Evolutionary conservation across 2,797 vertebrate genomes (phyloP).

Genomic region (Chiroxiphia lanceolata): DNA sequence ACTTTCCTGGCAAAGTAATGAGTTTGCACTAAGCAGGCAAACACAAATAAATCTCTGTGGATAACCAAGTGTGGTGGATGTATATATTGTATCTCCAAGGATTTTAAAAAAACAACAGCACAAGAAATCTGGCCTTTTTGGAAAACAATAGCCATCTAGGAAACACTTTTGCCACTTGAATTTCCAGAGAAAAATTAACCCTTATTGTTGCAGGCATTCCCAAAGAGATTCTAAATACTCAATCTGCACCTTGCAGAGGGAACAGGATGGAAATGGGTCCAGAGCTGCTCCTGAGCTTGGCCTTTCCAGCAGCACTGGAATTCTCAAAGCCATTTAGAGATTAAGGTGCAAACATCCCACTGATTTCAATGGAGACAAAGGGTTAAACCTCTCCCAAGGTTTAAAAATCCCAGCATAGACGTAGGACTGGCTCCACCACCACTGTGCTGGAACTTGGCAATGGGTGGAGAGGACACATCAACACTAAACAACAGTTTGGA

Average conservation of each 20-base stretch:
- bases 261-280: not conserved
- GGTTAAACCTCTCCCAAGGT: constrained; percentile 18
- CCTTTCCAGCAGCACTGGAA: not conserved
- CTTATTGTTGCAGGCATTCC: not conserved
- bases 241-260: not conserved
- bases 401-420: not conserved
- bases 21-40: constrained; percentile 38
- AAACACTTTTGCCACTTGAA: not conserved
- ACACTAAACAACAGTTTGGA: constrained; percentile 57
- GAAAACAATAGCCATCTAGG: not conserved
- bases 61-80: not conserved
- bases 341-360: not conserved
- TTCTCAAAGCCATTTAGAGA: not conserved
- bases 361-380: not conserved
- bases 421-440: constrained; percentile 10
- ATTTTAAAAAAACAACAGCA: not conserved
- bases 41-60: constrained; percentile 43
- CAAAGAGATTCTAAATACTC: not conserved
- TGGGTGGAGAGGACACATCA: constrained; percentile 52
- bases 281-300: not conserved
- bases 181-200: not conserved
- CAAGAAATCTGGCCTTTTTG: not conserved
- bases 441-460: constrained; percentile 47
- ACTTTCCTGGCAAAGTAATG: constrained; percentile 37
- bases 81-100: not conserved